Percentiles rank a stretch among this genome's conserved stretches.
phyloP scores from a whole-genome alignment of 2,113 vertebrate species.

The Chaetodon trifascialis region DNA sequence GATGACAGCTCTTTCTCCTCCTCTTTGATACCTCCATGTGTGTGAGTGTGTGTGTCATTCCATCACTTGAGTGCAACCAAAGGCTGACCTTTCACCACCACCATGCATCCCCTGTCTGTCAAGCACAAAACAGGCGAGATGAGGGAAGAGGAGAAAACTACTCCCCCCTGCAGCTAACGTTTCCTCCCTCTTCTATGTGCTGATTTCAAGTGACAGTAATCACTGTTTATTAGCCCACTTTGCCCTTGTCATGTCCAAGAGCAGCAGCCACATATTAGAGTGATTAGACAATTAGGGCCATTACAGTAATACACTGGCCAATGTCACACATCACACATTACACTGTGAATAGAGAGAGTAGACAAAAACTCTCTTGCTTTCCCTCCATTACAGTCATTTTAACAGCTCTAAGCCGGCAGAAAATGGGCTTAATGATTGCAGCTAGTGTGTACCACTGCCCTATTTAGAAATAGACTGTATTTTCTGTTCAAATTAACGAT shows the following conservation, averaged over 20 bases:
- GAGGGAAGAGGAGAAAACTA: background rate
- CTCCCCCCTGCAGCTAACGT: conserved; percentile 64
- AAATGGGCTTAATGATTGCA: conserved; percentile 75
- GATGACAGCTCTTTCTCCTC: conserved; percentile 85
- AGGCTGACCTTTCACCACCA: conserved; percentile 86
- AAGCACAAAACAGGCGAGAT: conserved; percentile 65
- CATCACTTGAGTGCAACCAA: conserved; percentile 76
- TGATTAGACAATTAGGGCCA: conserved; percentile 80
- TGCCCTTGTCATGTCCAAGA: conserved; percentile 72
- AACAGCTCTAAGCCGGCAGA: conserved; percentile 72
- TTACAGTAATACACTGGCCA: conserved; percentile 73
- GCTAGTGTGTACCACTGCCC: conserved; percentile 61
- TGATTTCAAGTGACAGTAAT: conserved; percentile 78
- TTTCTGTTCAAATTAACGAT: conserved; percentile 76
- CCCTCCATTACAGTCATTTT: conserved; percentile 65
- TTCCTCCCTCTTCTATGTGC: conserved; percentile 39
- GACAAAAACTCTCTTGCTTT: conserved; percentile 46
- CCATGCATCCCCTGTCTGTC: conserved; percentile 82
- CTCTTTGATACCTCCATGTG: conserved; percentile 27
- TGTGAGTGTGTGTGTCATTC: conserved; percentile 66
- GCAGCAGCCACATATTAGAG: conserved; percentile 72
- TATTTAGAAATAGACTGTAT: conserved; percentile 71
- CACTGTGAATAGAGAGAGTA: conserved; percentile 48
- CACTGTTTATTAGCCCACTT: conserved; percentile 78
- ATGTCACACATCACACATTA: conserved; percentile 67